Evolutionary conservation across 2,797 vertebrate species (phyloP).

Genomic region (Sebastes matsubarae): DNA sequence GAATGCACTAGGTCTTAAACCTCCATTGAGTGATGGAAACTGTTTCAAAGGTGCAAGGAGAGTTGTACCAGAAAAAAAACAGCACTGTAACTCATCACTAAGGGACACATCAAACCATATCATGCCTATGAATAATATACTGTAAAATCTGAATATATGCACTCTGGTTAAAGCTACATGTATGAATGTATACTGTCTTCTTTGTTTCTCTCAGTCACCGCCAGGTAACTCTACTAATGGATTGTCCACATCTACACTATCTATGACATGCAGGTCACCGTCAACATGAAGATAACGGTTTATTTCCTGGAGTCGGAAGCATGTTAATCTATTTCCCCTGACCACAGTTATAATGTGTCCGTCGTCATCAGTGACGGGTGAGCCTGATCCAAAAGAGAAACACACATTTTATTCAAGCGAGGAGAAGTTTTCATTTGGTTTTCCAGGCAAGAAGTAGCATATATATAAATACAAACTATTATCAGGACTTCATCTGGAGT

Average conservation of each 20-base stretch:
- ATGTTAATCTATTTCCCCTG: background rate
- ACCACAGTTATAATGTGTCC: background rate
- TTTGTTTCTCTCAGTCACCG: background rate
- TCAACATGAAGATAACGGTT: background rate
- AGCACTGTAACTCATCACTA: conserved; percentile 13
- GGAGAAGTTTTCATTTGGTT: background rate
- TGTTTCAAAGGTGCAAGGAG: background rate
- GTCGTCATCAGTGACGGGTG: background rate
- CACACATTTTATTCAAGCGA: background rate
- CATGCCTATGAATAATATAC: conserved; percentile 20
- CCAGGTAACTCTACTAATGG: background rate
- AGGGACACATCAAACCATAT: conserved; percentile 20
- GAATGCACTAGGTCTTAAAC: conserved; percentile 27
- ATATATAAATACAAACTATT: background rate
- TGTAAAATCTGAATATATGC: conserved; percentile 24
- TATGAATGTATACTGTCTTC: conserved; percentile 33
- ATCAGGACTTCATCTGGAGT: background rate
- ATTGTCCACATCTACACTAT: background rate
- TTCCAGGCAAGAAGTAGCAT: background rate
- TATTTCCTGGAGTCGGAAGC: background rate
- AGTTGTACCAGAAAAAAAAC: conserved; percentile 22
- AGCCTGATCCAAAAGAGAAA: background rate
- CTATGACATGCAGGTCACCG: background rate
- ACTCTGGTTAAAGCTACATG: conserved; percentile 13
- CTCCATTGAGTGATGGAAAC: conserved; percentile 4